phyloP scores from a whole-genome alignment of 35 echinoderm and acorn worm genomes.

The Lytechinus pictus region DNA sequence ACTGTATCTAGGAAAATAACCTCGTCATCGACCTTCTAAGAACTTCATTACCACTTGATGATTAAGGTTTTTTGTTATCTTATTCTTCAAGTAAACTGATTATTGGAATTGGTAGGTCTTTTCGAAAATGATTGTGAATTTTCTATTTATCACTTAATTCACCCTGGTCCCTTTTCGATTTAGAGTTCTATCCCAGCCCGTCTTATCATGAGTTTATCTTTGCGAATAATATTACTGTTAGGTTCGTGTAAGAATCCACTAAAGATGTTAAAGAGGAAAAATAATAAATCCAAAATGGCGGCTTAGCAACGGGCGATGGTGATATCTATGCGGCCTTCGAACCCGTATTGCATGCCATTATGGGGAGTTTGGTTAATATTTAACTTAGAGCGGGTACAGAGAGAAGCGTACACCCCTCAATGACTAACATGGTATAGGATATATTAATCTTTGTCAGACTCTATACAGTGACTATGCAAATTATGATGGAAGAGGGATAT shows the following conservation, averaged over 20 bases:
- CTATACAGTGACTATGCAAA: background rate
- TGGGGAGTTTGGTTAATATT: conserved; percentile 27
- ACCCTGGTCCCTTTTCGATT: background rate
- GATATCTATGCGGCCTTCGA: conserved; percentile 14
- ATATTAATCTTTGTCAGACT: conserved; percentile 7
- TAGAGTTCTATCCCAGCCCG: background rate
- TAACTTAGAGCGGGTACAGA: background rate
- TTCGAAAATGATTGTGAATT: background rate
- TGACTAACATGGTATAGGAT: conserved; percentile 1
- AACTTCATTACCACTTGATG: background rate
- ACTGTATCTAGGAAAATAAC: background rate
- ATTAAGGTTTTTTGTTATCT: background rate
- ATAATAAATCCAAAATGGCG: background rate
- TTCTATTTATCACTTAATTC: background rate
- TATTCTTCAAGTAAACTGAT: background rate
- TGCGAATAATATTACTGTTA: background rate
- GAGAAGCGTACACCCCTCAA: background rate
- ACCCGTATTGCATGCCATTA: conserved; percentile 10
- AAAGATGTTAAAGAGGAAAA: background rate
- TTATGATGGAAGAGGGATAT: background rate
- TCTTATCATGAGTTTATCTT: background rate
- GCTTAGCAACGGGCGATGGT: conserved; percentile 26
- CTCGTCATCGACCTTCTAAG: background rate
- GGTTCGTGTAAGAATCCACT: background rate
- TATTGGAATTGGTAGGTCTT: background rate